Evolutionary conservation across 1,140 invertebrate species (phyloP), one percentile per base, ranked within the genome.

Genomic region (Brachionus plicatilis): DNA sequence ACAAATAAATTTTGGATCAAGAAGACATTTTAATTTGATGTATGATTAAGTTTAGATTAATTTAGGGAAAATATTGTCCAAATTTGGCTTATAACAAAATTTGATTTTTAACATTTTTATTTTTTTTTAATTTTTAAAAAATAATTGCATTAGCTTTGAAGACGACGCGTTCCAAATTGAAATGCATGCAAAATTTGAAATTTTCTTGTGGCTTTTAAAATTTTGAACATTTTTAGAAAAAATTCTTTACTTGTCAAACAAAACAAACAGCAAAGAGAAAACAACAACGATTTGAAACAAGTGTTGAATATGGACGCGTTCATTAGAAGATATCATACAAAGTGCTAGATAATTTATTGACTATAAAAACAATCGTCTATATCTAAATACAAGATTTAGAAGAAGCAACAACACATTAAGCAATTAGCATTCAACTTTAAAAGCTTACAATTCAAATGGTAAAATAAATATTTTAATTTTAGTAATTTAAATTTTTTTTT

Each of bases 161-260:
- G 45, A 76, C 72, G 72, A 76, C 72, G 72, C 43, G 20, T 76
- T 76, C 41, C 37, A 75, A 29, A n/a, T 76, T 53, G 17, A 70
- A 76, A 76, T 76, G 72, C 72, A 50, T 76, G 72, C 72, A 37
- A 76, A 37, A 50, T 37, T 50, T 50, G n/a, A 29, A 27, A 76
- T 37, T 76, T 50, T 76, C 53, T 60, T 60, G 8, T 60, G 53
- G 53, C 53, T 60, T 60, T n/a, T 60, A 1, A 60, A 60, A 60
- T 20, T 60, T 60, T 60, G 53, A 60, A 60, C 53, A 60, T 76
- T 50, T 47, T 76, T 76, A 20, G 17, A 43, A 43, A 75, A 41
- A 75, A 50, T 33, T 76, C 47, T 20, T 50, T 76, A 24, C 43
- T 47, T 76, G 33, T 76, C 47, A 50, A 47, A 76, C 24, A 50